A percentile compares a stretch with the other conserved stretches of the same genome.
These are phyloP conservation scores for Liasis olivaceus DNA, from an alignment of 2,797 vertebrate species.

Conservation along the genomic window DNA sequence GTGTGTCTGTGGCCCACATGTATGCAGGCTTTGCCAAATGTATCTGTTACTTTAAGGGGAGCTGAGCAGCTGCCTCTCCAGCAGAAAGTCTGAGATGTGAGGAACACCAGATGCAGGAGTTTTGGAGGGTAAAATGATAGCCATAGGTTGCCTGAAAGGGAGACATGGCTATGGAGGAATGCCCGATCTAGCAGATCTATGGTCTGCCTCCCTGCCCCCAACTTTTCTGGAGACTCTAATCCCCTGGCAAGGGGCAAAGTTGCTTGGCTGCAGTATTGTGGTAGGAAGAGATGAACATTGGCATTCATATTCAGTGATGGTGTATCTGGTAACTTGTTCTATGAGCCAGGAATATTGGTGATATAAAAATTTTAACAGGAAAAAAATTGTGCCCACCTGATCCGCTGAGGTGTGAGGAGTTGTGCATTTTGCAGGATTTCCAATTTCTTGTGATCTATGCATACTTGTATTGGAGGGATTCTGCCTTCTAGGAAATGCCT, in stretches of 20 bases:
- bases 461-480: not conserved
- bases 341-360: not conserved
- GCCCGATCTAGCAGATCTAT: not conserved
- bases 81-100: too few species aligned
- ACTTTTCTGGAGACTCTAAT: not conserved
- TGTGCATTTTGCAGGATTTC: not conserved
- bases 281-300: not conserved
- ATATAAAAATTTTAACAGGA: not conserved
- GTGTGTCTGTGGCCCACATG: too few species aligned
- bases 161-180: not conserved
- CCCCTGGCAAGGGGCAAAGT: not conserved
- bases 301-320: not conserved
- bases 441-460: not conserved
- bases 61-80: too few species aligned
- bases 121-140: not conserved
- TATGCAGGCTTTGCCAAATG: too few species aligned
- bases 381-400: not conserved
- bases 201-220: not conserved
- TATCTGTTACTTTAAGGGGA: too few species aligned
- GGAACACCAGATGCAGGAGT: not conserved
- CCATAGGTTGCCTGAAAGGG: not conserved
- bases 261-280: not conserved
- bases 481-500: not conserved
- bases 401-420: not conserved
- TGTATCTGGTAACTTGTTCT: not conserved